These are phyloP conservation scores for Collichthys lucidus DNA, from an alignment of 2,113 vertebrate genomes.

Conservation along the genomic window DNA sequence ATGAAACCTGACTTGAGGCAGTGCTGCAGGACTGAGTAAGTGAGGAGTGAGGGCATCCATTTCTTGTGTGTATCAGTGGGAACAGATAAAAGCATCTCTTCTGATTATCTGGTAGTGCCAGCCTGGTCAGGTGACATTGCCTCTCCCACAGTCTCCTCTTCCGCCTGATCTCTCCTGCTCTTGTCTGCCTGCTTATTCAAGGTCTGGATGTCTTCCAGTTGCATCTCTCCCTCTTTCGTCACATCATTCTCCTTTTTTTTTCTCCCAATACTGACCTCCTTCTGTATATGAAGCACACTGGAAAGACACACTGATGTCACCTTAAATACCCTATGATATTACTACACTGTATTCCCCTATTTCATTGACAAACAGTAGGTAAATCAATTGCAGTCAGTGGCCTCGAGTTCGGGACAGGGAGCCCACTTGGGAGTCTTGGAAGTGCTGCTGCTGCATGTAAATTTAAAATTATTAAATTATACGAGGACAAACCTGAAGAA, in stretches of 20 bases:
- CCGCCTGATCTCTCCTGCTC: conserved; percentile 40
- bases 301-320: conserved; percentile 21
- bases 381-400: conserved; percentile 54
- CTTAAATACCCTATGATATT: conserved; percentile 20
- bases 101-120: conserved; percentile 36
- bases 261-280: conserved; percentile 16
- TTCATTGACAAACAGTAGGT: conserved; percentile 44
- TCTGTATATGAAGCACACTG: conserved; percentile 5
- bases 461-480: too few species aligned
- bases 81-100: conserved; percentile 33
- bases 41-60: conserved; percentile 3
- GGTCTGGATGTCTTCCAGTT: conserved; percentile 75
- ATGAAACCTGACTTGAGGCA: conserved; percentile 2
- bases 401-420: conserved; percentile 26
- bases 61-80: conserved; percentile 1
- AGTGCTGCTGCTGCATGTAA: conserved; percentile 34
- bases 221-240: conserved; percentile 16
- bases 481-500: conserved; percentile 44
- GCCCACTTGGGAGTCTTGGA: conserved; percentile 33
- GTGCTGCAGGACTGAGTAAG: not conserved
- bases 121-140: conserved; percentile 61
- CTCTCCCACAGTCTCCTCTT: conserved; percentile 59
- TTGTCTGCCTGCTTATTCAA: conserved; percentile 67
- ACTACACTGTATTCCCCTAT: conserved; percentile 26
- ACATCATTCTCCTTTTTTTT: not conserved